Conservation (phyloP, 2,888 invertebrate genomes). For the Tromatobia lineatoria region DNA sequence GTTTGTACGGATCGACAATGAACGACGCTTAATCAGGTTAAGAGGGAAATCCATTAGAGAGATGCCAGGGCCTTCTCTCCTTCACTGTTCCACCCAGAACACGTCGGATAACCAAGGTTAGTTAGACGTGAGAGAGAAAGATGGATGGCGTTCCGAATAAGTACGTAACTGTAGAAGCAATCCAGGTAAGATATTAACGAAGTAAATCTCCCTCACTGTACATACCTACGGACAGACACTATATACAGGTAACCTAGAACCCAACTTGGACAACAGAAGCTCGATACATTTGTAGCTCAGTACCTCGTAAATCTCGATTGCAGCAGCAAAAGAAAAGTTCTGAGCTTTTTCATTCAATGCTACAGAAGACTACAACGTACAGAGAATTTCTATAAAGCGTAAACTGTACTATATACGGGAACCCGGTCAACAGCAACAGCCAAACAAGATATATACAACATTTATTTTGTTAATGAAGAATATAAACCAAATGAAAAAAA, state of each 20-base stretch:
- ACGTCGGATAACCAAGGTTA: not conserved
- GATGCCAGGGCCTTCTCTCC: not conserved
- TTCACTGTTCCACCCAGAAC: conserved; percentile 1
- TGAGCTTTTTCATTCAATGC: not conserved
- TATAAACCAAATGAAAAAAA: too few species aligned
- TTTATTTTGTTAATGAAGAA: too few species aligned
- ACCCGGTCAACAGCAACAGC: too few species aligned
- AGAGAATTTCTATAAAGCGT: not conserved
- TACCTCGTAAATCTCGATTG: not conserved
- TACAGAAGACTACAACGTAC: too few species aligned
- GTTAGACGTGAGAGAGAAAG: conserved; percentile 28
- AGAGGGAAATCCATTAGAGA: conserved; percentile 69
- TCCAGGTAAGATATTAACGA: conserved; percentile 69
- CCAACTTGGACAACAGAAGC: not conserved
- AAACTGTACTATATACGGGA: not conserved
- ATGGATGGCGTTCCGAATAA: conserved; percentile 41
- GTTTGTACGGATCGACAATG: conserved; percentile 68
- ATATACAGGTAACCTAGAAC: not conserved
- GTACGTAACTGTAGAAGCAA: conserved; percentile 60
- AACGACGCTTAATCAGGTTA: conserved; percentile 80
- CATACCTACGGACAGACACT: not conserved
- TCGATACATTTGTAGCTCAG: conserved; percentile 5
- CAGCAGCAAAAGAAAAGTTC: not conserved
- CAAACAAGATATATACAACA: too few species aligned
- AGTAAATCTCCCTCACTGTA: conserved; percentile 62